Evolutionary conservation across 2,113 vertebrate genomes (phyloP).

Genomic region (Cryptotis parvus): DNA sequence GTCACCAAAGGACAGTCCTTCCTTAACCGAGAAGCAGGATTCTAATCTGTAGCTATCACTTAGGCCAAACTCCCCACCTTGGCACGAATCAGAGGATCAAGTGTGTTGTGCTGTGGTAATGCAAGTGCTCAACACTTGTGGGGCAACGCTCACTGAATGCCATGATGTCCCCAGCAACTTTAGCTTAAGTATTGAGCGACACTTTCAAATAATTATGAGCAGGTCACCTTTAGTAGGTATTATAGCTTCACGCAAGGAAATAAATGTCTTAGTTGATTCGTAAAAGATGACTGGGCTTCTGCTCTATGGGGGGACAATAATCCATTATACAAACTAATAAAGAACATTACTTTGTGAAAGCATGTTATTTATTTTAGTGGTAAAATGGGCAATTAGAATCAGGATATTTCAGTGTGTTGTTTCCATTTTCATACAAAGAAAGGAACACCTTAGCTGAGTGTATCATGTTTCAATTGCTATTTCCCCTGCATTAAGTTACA

Average conservation of each 20-base stretch:
- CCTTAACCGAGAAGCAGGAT: too few species aligned
- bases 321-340: conserved; percentile 42
- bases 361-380: conserved; percentile 29
- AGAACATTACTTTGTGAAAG: conserved; percentile 31
- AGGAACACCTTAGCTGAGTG: conserved; percentile 53
- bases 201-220: neutral
- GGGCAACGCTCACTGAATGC: neutral
- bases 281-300: conserved; percentile 39
- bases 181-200: neutral
- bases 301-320: conserved; percentile 19
- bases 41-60: neutral
- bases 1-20: too few species aligned
- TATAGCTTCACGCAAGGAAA: neutral
- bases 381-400: conserved; percentile 45
- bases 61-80: neutral
- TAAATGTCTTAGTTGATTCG: conserved; percentile 6
- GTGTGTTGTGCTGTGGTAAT: neutral
- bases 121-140: neutral
- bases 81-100: neutral
- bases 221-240: neutral
- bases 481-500: conserved; percentile 63
- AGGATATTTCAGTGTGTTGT: conserved; percentile 17
- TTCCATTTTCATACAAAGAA: conserved; percentile 49
- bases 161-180: neutral
- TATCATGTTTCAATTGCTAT: conserved; percentile 54